Conservation (phyloP, 2,113 vertebrate species). For the Ammodytes dubius region DNA sequence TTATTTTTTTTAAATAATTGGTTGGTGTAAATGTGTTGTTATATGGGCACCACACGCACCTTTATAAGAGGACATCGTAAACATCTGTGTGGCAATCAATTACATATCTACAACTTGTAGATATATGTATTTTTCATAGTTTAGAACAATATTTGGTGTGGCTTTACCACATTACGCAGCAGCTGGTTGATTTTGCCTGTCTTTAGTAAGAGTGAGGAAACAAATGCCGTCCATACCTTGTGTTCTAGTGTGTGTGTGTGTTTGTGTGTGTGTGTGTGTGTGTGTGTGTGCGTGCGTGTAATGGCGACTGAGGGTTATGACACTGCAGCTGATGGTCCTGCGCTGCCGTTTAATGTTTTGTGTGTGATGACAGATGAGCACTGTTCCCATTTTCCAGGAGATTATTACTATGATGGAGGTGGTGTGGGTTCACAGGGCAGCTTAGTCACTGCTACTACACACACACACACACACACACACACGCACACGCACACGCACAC, state of each 20-base stretch:
- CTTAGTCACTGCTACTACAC: not conserved
- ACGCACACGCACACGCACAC: constrained; percentile 7
- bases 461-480: constrained; percentile 17
- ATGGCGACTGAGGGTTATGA: constrained; percentile 44
- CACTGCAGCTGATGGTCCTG: constrained; percentile 37
- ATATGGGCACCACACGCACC: not conserved
- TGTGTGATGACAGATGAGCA: constrained; percentile 59
- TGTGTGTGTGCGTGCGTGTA: not conserved
- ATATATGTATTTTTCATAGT: not conserved
- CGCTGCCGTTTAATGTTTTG: constrained; percentile 38
- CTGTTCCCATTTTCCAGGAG: constrained; percentile 54
- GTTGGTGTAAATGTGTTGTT: not conserved
- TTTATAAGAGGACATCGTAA: not conserved
- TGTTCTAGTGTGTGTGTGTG: not conserved
- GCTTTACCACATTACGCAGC: not conserved
- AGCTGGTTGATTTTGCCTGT: not conserved
- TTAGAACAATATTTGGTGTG: not conserved
- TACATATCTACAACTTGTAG: not conserved
- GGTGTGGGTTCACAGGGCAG: constrained; percentile 7
- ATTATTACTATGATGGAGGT: constrained; percentile 65
- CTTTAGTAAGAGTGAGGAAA: constrained; percentile 5
- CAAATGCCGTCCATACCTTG: not conserved
- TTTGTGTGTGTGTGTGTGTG: constrained; percentile 2
- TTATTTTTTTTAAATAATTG: not conserved
- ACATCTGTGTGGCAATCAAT: not conserved